These are phyloP conservation scores for Serrognathus titanus DNA, from an alignment of 2,888 invertebrate genomes.

Conservation along the genomic window DNA sequence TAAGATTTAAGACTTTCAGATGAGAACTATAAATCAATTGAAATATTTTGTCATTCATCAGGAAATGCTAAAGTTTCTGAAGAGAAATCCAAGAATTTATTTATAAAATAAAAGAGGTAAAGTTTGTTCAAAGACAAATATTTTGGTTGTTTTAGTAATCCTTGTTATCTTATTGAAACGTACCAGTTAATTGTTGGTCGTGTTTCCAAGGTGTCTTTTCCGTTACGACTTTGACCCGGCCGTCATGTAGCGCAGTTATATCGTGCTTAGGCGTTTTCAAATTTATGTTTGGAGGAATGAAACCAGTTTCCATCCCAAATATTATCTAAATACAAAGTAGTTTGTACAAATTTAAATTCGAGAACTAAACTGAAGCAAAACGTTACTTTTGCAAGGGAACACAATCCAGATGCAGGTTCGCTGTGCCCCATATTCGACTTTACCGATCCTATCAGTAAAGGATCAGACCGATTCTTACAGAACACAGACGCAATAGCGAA, in stretches of 20 bases:
- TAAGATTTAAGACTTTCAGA: too few relatives aligned
- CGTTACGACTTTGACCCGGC: conserved; percentile 68
- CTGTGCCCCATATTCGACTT: conserved; percentile 94
- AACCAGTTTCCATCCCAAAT: conserved; percentile 70
- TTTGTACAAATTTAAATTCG: too few relatives aligned
- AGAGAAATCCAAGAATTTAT: too few relatives aligned
- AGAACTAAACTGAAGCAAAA: not conserved
- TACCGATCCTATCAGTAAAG: conserved; percentile 82
- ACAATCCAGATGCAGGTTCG: conserved; percentile 81
- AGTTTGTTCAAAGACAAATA: not conserved
- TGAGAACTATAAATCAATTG: too few relatives aligned
- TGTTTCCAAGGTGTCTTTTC: conserved; percentile 62
- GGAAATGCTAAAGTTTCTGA: too few relatives aligned
- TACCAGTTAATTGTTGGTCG: conserved; percentile 69
- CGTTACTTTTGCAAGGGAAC: conserved; percentile 72
- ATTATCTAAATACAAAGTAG: conserved; percentile 41
- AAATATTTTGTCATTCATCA: too few relatives aligned
- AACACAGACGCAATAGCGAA: conserved; percentile 77
- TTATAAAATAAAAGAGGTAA: too few relatives aligned
- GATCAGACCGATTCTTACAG: conserved; percentile 67
- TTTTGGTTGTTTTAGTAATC: not conserved
- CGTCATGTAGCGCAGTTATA: conserved; percentile 59
- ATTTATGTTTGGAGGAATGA: conserved; percentile 84
- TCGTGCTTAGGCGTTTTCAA: conserved; percentile 53
- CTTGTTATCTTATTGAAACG: not conserved